These are phyloP conservation scores for Augochlorella aurata DNA, from an alignment of 2,888 invertebrate species.

Conservation along the genomic window DNA sequence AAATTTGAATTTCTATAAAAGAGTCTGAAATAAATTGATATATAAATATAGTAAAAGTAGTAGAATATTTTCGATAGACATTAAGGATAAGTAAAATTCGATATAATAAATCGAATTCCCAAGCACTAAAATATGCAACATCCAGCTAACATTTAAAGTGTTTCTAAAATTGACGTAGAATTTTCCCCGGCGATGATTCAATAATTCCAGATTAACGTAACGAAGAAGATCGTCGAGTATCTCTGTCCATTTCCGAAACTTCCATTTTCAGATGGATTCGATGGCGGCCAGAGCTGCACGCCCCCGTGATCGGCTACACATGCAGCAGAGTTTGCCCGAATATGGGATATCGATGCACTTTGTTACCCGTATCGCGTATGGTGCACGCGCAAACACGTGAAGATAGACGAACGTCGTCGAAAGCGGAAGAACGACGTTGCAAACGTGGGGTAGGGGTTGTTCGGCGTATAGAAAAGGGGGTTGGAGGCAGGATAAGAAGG, in stretches of 20 bases:
- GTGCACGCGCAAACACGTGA: slow-evolving; percentile 64
- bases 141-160: too few species aligned
- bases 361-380: slow-evolving; percentile 75
- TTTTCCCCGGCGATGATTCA: neutral
- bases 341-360: slow-evolving; percentile 67
- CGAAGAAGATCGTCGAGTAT: neutral
- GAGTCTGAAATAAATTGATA: too few species aligned
- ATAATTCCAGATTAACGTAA: neutral
- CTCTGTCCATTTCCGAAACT: neutral
- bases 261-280: neutral
- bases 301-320: slow-evolving; percentile 30
- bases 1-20: too few species aligned
- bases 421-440: slow-evolving; percentile 38
- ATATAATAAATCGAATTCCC: too few species aligned
- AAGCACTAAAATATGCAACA: too few species aligned
- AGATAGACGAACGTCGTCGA: slow-evolving; percentile 50
- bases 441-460: slow-evolving; percentile 62
- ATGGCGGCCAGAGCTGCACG: slow-evolving; percentile 21
- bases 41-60: too few species aligned
- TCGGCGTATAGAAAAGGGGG: slow-evolving; percentile 36
- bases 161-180: too few species aligned
- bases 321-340: slow-evolving; percentile 35
- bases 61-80: too few species aligned
- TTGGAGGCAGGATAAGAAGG: slow-evolving; percentile 74
- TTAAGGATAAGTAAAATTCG: too few species aligned